Percentiles rank a stretch among this genome's conserved stretches.
Evolutionary conservation across 2,797 vertebrate species (phyloP).

Genomic region (Cossypha caffra): DNA sequence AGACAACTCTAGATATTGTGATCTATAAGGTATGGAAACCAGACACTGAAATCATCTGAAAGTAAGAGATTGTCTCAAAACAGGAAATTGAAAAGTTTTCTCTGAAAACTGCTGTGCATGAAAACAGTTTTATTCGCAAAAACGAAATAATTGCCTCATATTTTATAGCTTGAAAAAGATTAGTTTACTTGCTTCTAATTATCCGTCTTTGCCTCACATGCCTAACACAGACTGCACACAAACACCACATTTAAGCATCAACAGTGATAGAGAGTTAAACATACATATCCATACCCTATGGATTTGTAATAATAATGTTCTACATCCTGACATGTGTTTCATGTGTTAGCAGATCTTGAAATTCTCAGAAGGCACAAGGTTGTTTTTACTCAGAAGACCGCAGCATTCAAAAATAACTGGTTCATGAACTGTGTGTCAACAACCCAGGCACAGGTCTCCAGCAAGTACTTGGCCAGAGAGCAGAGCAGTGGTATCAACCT

Average conservation of each 20-base stretch:
- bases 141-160: not conserved
- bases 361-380: not conserved
- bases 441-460: not conserved
- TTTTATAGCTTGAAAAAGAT: not conserved
- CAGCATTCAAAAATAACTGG: not conserved
- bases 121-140: not conserved
- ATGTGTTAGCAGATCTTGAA: not conserved
- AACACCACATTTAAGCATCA: not conserved
- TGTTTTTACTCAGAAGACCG: not conserved
- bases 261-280: not conserved
- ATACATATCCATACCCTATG: not conserved
- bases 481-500: accelerated
- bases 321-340: not conserved
- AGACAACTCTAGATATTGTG: not conserved
- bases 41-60: not conserved
- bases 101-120: not conserved
- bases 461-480: not conserved
- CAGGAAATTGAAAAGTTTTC: not conserved
- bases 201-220: not conserved
- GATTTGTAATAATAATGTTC: not conserved
- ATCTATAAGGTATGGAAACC: not conserved
- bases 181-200: not conserved
- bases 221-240: not conserved
- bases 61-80: not conserved
- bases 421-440: not conserved